Evolutionary conservation across 1,140 invertebrate genomes (phyloP).

Genomic region (Diploscapter pachys): DNA sequence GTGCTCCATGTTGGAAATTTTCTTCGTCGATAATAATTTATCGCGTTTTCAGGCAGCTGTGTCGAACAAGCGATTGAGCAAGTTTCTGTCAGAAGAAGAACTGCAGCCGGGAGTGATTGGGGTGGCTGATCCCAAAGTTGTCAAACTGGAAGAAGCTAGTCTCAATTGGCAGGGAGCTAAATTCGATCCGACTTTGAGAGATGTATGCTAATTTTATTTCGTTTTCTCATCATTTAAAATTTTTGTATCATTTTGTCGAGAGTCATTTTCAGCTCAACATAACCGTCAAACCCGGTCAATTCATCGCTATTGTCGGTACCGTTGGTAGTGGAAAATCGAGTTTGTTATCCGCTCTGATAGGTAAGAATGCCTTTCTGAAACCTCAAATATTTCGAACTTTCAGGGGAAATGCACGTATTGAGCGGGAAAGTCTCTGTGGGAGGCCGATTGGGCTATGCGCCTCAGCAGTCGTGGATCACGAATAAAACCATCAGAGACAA

Average conservation of each 20-base stretch:
- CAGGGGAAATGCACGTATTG: constrained; percentile 54
- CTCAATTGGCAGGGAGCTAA: constrained; percentile 63
- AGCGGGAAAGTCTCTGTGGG: constrained; percentile 60
- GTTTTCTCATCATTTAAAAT: constrained; percentile 38
- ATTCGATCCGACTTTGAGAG: constrained; percentile 49
- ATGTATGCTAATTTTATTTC: not conserved
- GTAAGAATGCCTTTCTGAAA: too few relatives aligned
- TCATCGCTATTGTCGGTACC: constrained; percentile 63
- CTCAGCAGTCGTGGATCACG: constrained; percentile 65
- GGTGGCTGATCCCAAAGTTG: constrained; percentile 6
- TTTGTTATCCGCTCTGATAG: constrained; percentile 64
- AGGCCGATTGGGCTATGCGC: constrained; percentile 62
- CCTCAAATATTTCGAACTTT: too few relatives aligned
- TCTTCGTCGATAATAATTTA: too few relatives aligned
- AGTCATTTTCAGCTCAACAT: constrained; percentile 24
- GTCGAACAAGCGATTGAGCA: constrained; percentile 34
- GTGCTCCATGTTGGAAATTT: not conserved
- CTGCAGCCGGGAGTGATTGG: constrained; percentile 1
- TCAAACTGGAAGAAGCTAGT: constrained; percentile 5
- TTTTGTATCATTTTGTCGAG: constrained; percentile 3
- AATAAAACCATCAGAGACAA: constrained; percentile 59
- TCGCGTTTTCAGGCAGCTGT: constrained; percentile 19
- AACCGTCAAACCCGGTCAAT: constrained; percentile 63
- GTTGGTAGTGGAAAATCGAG: constrained; percentile 66
- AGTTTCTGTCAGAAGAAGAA: constrained; percentile 35